Evolutionary conservation across 2,113 vertebrate species (phyloP).

Genomic region (Camarhynchus parvulus): DNA sequence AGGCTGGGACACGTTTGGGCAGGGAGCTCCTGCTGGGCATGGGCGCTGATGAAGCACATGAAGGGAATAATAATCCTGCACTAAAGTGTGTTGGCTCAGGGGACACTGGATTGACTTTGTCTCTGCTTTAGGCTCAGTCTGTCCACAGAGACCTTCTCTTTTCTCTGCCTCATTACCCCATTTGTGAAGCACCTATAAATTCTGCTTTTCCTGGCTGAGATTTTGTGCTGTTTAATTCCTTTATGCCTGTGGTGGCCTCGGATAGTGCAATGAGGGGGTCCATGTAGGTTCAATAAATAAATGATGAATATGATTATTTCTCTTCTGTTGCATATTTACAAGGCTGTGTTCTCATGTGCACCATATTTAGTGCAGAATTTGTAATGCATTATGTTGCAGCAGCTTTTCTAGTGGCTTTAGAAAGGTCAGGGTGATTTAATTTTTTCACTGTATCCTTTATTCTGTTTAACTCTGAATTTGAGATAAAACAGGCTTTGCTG

Average conservation of each 20-base stretch:
- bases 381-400: not conserved
- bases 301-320: not conserved
- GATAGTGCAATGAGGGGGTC: not conserved
- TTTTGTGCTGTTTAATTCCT: not conserved
- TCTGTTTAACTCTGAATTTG: not conserved
- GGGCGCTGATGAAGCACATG: not conserved
- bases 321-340: not conserved
- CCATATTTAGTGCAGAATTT: not conserved
- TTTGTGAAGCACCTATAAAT: conserved; percentile 42
- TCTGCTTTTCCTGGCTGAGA: not conserved
- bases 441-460: not conserved
- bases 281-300: conserved; percentile 5
- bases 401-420: conserved; percentile 28
- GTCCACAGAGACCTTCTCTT: conserved; percentile 5
- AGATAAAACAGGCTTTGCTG: not conserved
- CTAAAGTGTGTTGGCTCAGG: not conserved
- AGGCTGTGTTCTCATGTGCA: not conserved
- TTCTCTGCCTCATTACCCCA: conserved; percentile 35
- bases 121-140: not conserved
- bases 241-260: not conserved
- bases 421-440: conserved; percentile 24
- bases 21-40: not conserved
- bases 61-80: not conserved
- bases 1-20: not conserved
- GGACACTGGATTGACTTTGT: not conserved